These are phyloP conservation scores for Cossypha heuglini DNA, from an alignment of 2,797 vertebrate species.

Conservation along the genomic window DNA sequence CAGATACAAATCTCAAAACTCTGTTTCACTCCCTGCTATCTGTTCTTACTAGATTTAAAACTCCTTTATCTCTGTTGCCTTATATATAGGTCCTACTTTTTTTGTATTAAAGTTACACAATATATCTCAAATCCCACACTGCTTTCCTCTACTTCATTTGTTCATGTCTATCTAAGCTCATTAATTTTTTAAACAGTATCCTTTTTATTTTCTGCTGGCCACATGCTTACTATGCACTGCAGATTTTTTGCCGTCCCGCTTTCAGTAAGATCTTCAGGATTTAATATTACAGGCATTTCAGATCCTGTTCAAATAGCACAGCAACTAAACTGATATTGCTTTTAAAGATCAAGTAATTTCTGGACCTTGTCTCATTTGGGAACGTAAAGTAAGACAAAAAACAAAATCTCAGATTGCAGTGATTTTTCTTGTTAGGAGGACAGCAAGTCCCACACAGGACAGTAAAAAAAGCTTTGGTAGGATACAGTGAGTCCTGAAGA, in stretches of 20 bases:
- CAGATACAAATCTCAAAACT: neutral
- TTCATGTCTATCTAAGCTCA: neutral
- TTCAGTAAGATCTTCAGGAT: constrained; percentile 11
- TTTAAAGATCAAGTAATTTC: neutral
- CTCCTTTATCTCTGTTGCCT: neutral
- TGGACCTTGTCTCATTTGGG: neutral
- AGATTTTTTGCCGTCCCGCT: neutral
- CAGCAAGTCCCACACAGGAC: neutral
- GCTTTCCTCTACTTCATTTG: neutral
- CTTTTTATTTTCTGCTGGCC: neutral
- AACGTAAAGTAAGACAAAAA: neutral
- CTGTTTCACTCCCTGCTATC: neutral
- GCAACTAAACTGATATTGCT: neutral
- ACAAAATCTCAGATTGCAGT: neutral
- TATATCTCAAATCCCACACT: neutral
- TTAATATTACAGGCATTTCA: neutral
- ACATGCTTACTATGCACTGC: neutral
- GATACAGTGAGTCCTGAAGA: neutral
- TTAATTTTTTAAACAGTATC: neutral
- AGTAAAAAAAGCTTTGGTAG: neutral
- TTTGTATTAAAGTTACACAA: neutral
- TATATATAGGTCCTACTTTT: neutral
- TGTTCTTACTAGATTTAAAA: neutral
- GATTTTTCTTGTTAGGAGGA: neutral
- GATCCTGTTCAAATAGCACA: neutral